Conservation (phyloP, 2,888 invertebrate genomes). For the Ditylenchus weischeri region DNA sequence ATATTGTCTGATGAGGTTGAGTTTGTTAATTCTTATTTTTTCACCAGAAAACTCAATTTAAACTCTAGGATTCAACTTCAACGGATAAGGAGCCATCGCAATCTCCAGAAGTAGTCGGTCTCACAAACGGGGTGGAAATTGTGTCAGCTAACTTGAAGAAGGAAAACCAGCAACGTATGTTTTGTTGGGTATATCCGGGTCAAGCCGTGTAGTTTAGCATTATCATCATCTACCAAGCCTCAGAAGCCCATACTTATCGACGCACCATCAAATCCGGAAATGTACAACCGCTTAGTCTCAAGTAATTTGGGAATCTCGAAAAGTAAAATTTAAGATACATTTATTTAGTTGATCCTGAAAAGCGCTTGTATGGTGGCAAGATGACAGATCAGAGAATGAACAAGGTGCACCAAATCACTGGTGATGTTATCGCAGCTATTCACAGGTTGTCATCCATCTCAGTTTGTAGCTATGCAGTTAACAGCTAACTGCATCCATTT, state of each 20-base stretch:
- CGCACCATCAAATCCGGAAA: not conserved
- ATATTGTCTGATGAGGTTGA: too few species aligned
- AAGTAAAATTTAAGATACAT: not conserved
- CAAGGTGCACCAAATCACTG: slow-evolving; percentile 38
- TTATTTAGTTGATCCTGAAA: slow-evolving; percentile 23
- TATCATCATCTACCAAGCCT: not conserved
- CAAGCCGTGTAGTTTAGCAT: too few species aligned
- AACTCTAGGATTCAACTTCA: too few species aligned
- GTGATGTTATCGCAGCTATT: slow-evolving; percentile 38
- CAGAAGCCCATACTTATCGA: not conserved
- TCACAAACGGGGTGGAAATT: too few species aligned
- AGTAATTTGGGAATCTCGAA: slow-evolving; percentile 3
- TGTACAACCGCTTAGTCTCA: slow-evolving; percentile 16
- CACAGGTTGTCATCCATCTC: slow-evolving; percentile 36
- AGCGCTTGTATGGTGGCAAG: slow-evolving; percentile 50
- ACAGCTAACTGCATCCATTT: not conserved
- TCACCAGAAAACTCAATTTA: too few species aligned
- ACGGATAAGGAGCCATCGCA: too few species aligned
- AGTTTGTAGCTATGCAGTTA: not conserved
- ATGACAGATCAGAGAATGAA: slow-evolving; percentile 48
- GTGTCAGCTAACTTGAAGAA: too few species aligned
- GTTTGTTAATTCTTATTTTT: too few species aligned
- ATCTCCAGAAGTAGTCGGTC: too few species aligned
- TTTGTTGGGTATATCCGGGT: too few species aligned
- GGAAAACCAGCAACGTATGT: too few species aligned